phyloP scores from a whole-genome alignment of 2,113 vertebrate species.

The Herpetotheres cachinnans region DNA sequence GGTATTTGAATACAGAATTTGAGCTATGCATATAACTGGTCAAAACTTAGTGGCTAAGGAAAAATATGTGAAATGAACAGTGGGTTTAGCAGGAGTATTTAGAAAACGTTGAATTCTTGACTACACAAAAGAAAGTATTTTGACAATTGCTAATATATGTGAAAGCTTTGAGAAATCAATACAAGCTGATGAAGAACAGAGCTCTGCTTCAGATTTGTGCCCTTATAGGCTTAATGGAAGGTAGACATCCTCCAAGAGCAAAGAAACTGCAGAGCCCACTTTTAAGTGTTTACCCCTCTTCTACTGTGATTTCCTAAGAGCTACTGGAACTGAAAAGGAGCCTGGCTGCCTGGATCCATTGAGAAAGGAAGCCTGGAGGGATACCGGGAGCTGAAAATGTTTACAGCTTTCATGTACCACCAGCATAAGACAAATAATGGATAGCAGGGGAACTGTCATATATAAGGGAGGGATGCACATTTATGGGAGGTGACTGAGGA shows the following conservation, averaged over 20 bases:
- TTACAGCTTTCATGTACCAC: background rate
- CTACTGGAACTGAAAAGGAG: background rate
- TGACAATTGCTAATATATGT: background rate
- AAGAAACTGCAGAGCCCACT: background rate
- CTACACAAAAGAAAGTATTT: background rate
- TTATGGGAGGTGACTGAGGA: background rate
- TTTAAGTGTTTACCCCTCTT: background rate
- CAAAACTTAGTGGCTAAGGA: background rate
- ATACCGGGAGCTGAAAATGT: background rate
- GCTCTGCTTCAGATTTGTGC: background rate
- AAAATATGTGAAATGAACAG: background rate
- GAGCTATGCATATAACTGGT: background rate
- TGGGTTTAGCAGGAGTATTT: background rate
- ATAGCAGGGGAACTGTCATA: background rate
- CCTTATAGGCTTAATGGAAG: background rate
- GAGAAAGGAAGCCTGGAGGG: background rate
- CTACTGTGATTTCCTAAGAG: background rate
- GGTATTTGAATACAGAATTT: background rate
- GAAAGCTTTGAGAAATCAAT: background rate
- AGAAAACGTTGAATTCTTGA: background rate
- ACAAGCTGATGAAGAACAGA: background rate
- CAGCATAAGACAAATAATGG: background rate
- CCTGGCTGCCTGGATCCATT: background rate
- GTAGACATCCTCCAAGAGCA: background rate
- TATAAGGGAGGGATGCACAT: background rate